phyloP scores from a whole-genome alignment of 2,888 invertebrate genomes.

The Cerastis rubricosa region DNA sequence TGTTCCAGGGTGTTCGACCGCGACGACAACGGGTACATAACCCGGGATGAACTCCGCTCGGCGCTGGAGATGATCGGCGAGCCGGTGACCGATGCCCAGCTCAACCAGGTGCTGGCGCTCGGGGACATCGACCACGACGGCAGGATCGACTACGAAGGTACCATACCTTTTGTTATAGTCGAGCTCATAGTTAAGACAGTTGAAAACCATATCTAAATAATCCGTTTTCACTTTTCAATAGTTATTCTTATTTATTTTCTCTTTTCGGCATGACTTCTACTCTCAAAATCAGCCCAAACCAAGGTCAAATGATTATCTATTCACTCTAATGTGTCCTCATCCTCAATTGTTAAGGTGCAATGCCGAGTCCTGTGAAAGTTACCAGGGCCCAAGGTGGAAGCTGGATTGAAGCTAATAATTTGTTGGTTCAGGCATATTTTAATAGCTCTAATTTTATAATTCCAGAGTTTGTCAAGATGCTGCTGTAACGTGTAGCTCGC shows the following conservation, averaged over 20 bases:
- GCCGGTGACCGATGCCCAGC: conserved; percentile 93
- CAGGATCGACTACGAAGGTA: conserved; percentile 95
- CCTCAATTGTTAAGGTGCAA: not conserved
- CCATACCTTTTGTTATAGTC: not conserved
- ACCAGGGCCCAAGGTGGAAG: not conserved
- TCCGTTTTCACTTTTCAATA: not conserved
- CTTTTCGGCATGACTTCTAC: not conserved
- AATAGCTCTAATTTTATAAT: conserved; percentile 64
- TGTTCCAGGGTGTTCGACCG: conserved; percentile 95
- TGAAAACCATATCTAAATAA: not conserved
- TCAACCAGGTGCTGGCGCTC: conserved; percentile 93
- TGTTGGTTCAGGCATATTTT: not conserved
- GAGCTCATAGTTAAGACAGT: not conserved
- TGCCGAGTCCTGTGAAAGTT: not conserved
- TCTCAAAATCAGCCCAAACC: not conserved
- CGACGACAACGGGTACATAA: conserved; percentile 97
- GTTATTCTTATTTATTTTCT: not conserved
- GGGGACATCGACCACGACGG: conserved; percentile 96
- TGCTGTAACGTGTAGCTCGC: conserved; percentile 85
- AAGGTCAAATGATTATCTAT: not conserved
- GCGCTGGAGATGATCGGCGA: conserved; percentile 97
- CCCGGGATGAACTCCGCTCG: conserved; percentile 93
- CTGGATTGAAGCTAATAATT: not conserved
- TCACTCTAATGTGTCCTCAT: not conserved
- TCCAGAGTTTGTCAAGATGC: conserved; percentile 91